A percentile compares a stretch with the other conserved stretches of the same genome.
Conservation (phyloP, 2,888 invertebrate species). For the Drosophila hamatofila region DNA sequence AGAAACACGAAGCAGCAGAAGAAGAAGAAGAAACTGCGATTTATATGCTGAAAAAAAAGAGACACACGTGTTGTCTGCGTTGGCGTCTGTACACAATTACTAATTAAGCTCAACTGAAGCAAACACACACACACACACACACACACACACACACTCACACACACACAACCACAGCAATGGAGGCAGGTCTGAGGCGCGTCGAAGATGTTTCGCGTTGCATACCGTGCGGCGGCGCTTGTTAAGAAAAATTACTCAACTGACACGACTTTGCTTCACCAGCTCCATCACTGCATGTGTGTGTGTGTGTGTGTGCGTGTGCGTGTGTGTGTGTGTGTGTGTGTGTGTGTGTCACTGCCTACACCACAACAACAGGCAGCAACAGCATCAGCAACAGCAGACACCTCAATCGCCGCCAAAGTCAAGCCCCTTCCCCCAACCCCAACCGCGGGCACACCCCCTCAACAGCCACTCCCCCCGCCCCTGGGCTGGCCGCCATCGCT, state of each 20-base stretch:
- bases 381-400: constrained; percentile 15
- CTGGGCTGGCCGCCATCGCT: constrained; percentile 23
- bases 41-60: constrained; percentile 2
- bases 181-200: constrained; percentile 14
- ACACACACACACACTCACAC: background rate
- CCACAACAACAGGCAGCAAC: background rate
- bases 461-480: background rate
- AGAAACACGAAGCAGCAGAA: background rate
- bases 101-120: constrained; percentile 55
- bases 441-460: background rate
- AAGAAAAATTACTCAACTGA: constrained; percentile 55
- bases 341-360: constrained; percentile 20
- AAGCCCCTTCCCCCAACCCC: background rate
- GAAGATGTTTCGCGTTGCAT: constrained; percentile 44
- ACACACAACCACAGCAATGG: constrained; percentile 1
- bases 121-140: background rate
- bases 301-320: constrained; percentile 7
- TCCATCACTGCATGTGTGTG: constrained; percentile 2
- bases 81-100: constrained; percentile 38
- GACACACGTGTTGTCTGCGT: constrained; percentile 1
- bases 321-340: background rate
- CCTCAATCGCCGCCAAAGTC: constrained; percentile 12
- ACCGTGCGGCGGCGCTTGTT: constrained; percentile 50
- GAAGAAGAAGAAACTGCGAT: constrained; percentile 8
- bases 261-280: constrained; percentile 56